Evolutionary conservation across 2,888 invertebrate genomes (phyloP).

Genomic region (Limnephilus lunatus): DNA sequence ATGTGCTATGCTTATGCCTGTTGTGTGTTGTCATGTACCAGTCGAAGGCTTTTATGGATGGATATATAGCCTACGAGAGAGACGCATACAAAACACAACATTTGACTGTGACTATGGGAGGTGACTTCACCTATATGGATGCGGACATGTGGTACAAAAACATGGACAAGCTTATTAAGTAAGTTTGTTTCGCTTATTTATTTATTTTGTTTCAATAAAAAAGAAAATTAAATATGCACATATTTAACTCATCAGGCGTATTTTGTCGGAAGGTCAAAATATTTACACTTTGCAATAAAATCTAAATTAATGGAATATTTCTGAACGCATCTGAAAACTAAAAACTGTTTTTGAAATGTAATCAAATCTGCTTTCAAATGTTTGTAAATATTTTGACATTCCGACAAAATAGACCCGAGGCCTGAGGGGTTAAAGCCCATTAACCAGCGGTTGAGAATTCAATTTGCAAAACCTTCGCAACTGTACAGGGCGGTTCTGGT

Average conservation of each 20-base stretch:
- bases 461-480: too few species aligned
- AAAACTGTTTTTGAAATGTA: too few species aligned
- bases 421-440: too few species aligned
- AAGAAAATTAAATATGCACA: neutral
- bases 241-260: neutral
- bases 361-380: too few species aligned
- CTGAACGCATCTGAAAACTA: too few species aligned
- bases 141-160: conserved; percentile 89
- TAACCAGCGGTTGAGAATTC: too few species aligned
- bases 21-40: conserved; percentile 65
- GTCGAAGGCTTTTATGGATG: conserved; percentile 77
- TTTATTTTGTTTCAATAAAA: neutral
- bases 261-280: too few species aligned
- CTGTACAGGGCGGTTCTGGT: too few species aligned
- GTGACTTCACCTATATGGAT: conserved; percentile 92
- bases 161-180: conserved; percentile 90
- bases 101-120: conserved; percentile 92
- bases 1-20: neutral
- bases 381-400: too few species aligned
- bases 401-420: too few species aligned
- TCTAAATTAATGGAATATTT: too few species aligned
- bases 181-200: conserved; percentile 67
- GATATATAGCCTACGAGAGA: conserved; percentile 78
- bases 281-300: too few species aligned
- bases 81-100: conserved; percentile 82